These are phyloP conservation scores for Pissodes strobi DNA, from an alignment of 1,140 invertebrate species.

Conservation along the genomic window DNA sequence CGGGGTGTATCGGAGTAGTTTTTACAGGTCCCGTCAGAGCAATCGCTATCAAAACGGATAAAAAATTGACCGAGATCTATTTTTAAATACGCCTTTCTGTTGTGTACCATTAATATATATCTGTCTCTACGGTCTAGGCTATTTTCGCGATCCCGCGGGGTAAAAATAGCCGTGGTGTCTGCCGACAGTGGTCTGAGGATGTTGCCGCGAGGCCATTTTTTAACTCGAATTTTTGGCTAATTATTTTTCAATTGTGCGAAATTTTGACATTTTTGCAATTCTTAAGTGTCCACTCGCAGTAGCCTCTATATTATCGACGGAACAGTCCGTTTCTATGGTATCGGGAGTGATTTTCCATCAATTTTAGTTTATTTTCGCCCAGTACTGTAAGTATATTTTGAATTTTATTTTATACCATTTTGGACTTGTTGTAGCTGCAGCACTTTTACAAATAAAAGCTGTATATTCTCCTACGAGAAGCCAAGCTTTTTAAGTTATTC, in stretches of 20 bases:
- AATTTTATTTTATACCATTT: too few relatives aligned
- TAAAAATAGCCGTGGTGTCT: conserved; percentile 53
- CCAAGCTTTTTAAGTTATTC: too few relatives aligned
- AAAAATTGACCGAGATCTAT: conserved; percentile 50
- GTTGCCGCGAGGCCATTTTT: conserved; percentile 54
- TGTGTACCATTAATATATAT: conserved; percentile 50
- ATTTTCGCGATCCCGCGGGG: conserved; percentile 51
- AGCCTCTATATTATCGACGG: too few relatives aligned
- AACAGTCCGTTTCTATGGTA: conserved; percentile 50
- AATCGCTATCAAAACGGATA: conserved; percentile 44
- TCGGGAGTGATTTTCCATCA: too few relatives aligned
- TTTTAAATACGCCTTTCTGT: conserved; percentile 51
- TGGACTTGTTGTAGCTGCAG: too few relatives aligned
- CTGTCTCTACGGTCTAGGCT: conserved; percentile 49
- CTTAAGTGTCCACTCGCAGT: too few relatives aligned
- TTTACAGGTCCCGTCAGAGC: conserved; percentile 51
- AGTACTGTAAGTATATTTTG: too few relatives aligned
- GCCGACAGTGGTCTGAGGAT: conserved; percentile 37
- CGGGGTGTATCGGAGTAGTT: conserved; percentile 54
- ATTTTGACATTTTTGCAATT: too few relatives aligned
- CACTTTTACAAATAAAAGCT: too few relatives aligned
- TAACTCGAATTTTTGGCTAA: conserved; percentile 42
- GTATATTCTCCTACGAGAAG: too few relatives aligned
- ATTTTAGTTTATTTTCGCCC: too few relatives aligned
- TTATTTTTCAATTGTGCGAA: conserved; percentile 45